phyloP scores from a whole-genome alignment of 23 tunicate species.

The Trididemnum nubilum region DNA sequence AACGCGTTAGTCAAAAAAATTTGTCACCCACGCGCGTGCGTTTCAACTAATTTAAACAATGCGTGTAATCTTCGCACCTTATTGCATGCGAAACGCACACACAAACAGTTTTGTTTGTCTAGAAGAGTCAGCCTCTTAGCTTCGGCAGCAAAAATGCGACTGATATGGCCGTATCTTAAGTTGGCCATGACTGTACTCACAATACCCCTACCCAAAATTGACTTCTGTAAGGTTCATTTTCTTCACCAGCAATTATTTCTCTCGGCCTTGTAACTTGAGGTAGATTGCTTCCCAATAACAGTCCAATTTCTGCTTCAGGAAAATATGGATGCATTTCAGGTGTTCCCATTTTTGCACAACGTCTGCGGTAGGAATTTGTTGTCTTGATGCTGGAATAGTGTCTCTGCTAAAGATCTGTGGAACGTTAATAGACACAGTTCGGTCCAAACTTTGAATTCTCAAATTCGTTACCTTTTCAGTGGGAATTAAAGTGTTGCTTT shows the following conservation, averaged over 20 bases:
- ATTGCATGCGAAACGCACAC: no score
- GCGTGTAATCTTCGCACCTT: no score
- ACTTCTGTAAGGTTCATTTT: slow-evolving; percentile 18
- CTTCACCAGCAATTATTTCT: slow-evolving; percentile 19
- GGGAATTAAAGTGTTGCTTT: background rate
- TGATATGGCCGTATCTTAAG: background rate
- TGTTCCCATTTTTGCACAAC: slow-evolving; percentile 8
- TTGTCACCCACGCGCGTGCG: no score
- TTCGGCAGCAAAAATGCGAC: no score
- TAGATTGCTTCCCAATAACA: slow-evolving; percentile 7
- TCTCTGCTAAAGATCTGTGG: background rate
- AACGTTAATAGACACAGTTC: background rate
- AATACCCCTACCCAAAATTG: slow-evolving; percentile 14
- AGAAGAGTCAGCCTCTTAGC: no score
- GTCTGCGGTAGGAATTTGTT: background rate
- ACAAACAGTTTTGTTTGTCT: no score
- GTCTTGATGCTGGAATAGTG: background rate
- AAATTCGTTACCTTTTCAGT: background rate
- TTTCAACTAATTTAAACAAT: no score
- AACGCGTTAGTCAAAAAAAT: no score
- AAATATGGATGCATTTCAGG: background rate
- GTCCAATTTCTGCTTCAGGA: background rate
- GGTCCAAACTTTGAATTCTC: background rate
- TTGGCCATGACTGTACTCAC: slow-evolving; percentile 4
- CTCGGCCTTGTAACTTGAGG: background rate